These are phyloP conservation scores for Osmoderma eremita DNA, from an alignment of 2,888 invertebrate genomes.

Conservation along the genomic window DNA sequence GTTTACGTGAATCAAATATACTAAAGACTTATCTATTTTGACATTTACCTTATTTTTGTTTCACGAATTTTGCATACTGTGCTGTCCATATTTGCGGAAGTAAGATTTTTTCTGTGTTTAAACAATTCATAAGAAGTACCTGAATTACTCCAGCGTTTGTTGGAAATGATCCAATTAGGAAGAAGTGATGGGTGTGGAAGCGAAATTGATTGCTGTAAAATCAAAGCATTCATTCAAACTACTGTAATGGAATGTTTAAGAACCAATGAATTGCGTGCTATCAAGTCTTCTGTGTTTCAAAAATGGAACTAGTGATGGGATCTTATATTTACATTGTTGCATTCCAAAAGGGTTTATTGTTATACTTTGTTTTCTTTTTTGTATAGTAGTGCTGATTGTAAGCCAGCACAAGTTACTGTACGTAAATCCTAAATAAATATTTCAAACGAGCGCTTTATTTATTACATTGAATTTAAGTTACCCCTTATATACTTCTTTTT, in stretches of 20 bases:
- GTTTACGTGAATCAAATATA: constrained; percentile 39
- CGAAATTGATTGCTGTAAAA: neutral
- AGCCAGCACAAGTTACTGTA: constrained; percentile 51
- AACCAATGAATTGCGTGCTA: constrained; percentile 1
- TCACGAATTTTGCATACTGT: constrained; percentile 17
- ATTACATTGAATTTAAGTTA: constrained; percentile 5
- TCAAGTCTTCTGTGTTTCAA: constrained; percentile 23
- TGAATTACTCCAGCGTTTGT: constrained; percentile 28
- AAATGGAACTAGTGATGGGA: constrained; percentile 39
- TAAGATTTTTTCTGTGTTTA: constrained; percentile 17
- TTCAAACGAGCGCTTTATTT: constrained; percentile 39
- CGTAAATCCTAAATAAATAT: constrained; percentile 56
- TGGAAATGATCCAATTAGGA: constrained; percentile 1
- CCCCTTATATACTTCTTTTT: neutral
- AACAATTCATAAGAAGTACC: constrained; percentile 33
- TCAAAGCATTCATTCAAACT: neutral
- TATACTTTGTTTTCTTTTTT: constrained; percentile 55
- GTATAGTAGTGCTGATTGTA: constrained; percentile 48
- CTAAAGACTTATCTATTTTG: constrained; percentile 31
- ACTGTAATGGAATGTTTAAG: neutral
- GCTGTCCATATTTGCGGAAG: neutral
- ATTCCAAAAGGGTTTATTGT: constrained; percentile 63
- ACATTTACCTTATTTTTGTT: constrained; percentile 33
- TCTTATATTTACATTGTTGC: constrained; percentile 57
- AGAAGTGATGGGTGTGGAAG: neutral